These are phyloP conservation scores for Epizoanthus ramosus DNA, from an alignment of 92 coral and sea anemone genomes.

Conservation along the genomic window DNA sequence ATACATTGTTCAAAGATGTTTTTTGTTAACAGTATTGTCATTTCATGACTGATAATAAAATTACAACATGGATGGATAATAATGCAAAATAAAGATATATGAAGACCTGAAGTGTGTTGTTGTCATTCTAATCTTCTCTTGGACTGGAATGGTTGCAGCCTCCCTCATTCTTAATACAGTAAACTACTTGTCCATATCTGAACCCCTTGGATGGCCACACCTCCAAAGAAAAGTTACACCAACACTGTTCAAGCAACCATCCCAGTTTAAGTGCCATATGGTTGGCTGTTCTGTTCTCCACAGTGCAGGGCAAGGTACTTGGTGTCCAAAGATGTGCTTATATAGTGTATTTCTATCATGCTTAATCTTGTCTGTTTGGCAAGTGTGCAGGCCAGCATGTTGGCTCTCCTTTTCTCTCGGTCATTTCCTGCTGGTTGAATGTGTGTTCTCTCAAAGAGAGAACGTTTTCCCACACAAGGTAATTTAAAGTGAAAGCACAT, in stretches of 20 bases:
- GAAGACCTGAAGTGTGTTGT: slow-evolving; percentile 45
- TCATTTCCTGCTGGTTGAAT: not conserved
- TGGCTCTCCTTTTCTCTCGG: slow-evolving; percentile 6
- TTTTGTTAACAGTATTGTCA: slow-evolving; percentile 9
- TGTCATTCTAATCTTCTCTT: slow-evolving; percentile 84
- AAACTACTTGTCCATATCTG: too few species aligned
- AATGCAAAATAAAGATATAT: slow-evolving; percentile 28
- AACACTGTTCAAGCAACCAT: not conserved
- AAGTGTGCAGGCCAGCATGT: slow-evolving; percentile 43
- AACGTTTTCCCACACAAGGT: not conserved
- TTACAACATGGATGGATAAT: slow-evolving; percentile 22
- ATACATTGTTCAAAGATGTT: slow-evolving; percentile 3
- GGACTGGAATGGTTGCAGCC: slow-evolving; percentile 58
- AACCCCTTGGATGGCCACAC: too few species aligned
- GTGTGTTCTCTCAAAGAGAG: not conserved
- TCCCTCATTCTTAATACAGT: not conserved
- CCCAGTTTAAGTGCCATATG: slow-evolving; percentile 24
- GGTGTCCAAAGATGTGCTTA: slow-evolving; percentile 91
- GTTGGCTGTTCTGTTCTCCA: slow-evolving; percentile 63
- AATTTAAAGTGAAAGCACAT: too few species aligned
- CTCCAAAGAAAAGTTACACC: not conserved
- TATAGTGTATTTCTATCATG: slow-evolving; percentile 26
- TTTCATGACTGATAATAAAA: slow-evolving; percentile 18
- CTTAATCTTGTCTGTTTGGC: slow-evolving; percentile 60
- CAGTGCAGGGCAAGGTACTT: slow-evolving; percentile 78